phyloP scores from a whole-genome alignment of 2,113 vertebrate genomes.

The Rhipidura dahli region DNA sequence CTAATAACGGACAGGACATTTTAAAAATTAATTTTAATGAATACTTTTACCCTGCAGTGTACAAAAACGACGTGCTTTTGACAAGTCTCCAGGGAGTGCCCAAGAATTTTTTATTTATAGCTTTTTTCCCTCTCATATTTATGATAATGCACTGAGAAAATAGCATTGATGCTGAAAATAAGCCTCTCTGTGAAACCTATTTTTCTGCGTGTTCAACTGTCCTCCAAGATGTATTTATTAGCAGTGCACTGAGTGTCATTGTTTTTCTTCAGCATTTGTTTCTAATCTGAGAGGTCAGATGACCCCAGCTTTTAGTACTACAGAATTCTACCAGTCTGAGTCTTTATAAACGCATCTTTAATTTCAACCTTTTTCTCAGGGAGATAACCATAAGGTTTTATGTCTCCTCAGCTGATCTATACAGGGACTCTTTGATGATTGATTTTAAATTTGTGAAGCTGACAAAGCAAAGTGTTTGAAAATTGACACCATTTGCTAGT shows the following conservation, averaged over 20 bases:
- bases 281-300: not conserved
- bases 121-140: constrained; percentile 10
- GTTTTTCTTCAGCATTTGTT: not conserved
- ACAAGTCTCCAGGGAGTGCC: not conserved
- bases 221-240: constrained; percentile 15
- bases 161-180: constrained; percentile 19
- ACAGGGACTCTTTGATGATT: constrained; percentile 50
- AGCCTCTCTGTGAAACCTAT: not conserved
- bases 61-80: constrained; percentile 22
- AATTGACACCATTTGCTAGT: constrained; percentile 58
- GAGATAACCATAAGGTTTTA: constrained; percentile 12
- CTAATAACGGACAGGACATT: constrained; percentile 44
- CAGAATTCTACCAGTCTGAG: not conserved
- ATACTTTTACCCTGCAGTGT: not conserved
- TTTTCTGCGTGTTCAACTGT: not conserved
- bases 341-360: constrained; percentile 29
- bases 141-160: constrained; percentile 15
- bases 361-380: constrained; percentile 1
- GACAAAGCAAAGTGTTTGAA: constrained; percentile 63
- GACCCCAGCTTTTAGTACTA: not conserved
- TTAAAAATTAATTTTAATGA: constrained; percentile 70
- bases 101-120: constrained; percentile 40
- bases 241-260: not conserved
- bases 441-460: constrained; percentile 68
- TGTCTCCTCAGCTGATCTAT: constrained; percentile 44